Evolutionary conservation across 2,797 vertebrate genomes (phyloP).

Genomic region (Champsocephalus esox): DNA sequence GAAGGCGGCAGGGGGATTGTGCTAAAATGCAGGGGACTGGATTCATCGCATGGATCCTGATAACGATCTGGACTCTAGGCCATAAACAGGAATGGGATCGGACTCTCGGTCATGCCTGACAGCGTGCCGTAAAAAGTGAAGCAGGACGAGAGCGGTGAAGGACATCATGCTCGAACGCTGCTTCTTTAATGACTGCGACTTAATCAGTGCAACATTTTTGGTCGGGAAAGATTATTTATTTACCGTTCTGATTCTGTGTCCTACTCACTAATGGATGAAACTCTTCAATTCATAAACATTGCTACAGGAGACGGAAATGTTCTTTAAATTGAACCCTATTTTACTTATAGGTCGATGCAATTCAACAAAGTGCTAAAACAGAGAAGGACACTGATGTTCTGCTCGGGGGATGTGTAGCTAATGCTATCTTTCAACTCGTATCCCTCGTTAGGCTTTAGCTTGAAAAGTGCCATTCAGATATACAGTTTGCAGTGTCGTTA

Average conservation of each 20-base stretch:
- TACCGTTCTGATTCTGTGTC: slow-evolving; percentile 42
- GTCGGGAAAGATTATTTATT: slow-evolving; percentile 42
- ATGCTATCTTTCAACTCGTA: too few relatives aligned
- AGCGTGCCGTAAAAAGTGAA: slow-evolving; percentile 49
- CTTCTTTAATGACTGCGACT: slow-evolving; percentile 34
- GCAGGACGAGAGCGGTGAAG: slow-evolving; percentile 59
- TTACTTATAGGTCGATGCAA: too few relatives aligned
- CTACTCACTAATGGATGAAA: slow-evolving; percentile 8
- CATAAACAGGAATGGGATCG: slow-evolving; percentile 70
- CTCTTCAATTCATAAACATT: not conserved
- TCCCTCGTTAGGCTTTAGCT: too few relatives aligned
- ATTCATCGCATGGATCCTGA: slow-evolving; percentile 73
- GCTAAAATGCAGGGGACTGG: slow-evolving; percentile 63
- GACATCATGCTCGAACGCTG: slow-evolving; percentile 43
- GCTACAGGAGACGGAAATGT: not conserved
- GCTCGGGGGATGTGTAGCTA: too few relatives aligned
- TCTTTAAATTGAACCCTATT: too few relatives aligned
- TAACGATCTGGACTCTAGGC: slow-evolving; percentile 76
- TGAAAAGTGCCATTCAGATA: too few relatives aligned
- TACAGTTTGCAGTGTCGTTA: too few relatives aligned
- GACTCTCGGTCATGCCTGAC: slow-evolving; percentile 56
- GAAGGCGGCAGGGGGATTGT: slow-evolving; percentile 61
- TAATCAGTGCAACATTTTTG: slow-evolving; percentile 67
- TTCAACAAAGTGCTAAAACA: too few relatives aligned
- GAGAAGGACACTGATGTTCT: too few relatives aligned